A percentile compares a stretch with the other conserved stretches of the same genome.
phyloP scores from a whole-genome alignment of 1,140 invertebrate species.

The Branchinecta lindahli region DNA sequence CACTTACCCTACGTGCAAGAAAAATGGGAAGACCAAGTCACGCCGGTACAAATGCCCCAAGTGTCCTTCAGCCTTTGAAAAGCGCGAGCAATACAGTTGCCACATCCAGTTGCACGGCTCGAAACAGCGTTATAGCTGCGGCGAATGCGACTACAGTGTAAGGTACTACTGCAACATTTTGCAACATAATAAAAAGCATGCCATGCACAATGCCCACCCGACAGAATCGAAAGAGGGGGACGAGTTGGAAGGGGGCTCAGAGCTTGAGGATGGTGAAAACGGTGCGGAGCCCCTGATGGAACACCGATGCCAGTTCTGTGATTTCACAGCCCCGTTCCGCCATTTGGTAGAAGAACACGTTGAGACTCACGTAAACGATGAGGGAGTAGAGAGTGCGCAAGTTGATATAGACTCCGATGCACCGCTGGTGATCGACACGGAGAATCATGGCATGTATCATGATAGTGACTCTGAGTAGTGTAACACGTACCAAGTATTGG shows the following conservation, averaged over 20 bases:
- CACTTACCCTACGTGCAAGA: constrained; percentile 53
- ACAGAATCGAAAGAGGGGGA: constrained; percentile 19
- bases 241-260: constrained; percentile 11
- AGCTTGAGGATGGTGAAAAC: constrained; percentile 11
- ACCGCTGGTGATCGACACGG: no score
- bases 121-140: constrained; percentile 63
- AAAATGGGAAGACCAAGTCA: constrained; percentile 53
- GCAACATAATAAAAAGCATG: constrained; percentile 60
- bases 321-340: constrained; percentile 58
- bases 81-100: constrained; percentile 64
- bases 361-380: constrained; percentile 42
- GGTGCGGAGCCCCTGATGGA: constrained; percentile 20
- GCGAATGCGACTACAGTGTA: constrained; percentile 73
- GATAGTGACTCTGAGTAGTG: no score
- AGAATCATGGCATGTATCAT: no score
- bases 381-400: no score
- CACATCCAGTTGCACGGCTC: constrained; percentile 68
- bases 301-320: constrained; percentile 56
- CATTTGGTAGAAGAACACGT: constrained; percentile 62
- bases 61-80: constrained; percentile 75
- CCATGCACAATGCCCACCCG: constrained; percentile 38
- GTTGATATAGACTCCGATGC: no score
- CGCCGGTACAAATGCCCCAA: constrained; percentile 67
- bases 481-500: no score
- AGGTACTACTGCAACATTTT: constrained; percentile 66